Base-by-base conservation (phyloP, 2,113 vertebrate species). In the Melanotaenia duboulayi region DNA sequence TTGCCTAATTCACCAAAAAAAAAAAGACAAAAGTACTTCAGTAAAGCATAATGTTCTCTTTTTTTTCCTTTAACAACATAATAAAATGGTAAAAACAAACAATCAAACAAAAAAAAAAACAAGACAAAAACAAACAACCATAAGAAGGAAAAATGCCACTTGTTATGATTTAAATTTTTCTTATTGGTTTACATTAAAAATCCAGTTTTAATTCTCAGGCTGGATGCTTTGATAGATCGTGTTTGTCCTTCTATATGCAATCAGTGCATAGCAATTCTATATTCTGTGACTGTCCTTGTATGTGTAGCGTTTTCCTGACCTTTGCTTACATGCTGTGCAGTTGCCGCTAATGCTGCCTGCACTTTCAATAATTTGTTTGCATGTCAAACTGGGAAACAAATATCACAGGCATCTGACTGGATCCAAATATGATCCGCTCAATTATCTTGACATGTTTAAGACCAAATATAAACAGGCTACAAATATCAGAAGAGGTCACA, bases 401-500 rank as follows among this genome's bases (percentile, higher is more conserved):
- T 75, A 77, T 76, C 54, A 37, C 79, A 32, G 49, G 46, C 49
- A 24, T 64, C 48, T 52, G 37, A 74, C 78, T 76, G 24, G 81
- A 74, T 77, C 74, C 49, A 78, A 79, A 87, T 81, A 90, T 84
- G 81, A 86, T 71, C 51, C 73, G 67, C 80, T 81, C 82, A 85
- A 89, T 91, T 92, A 90, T 87, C 62, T 65, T 89, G 84, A 89
- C 82, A 87, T 83, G 71, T 84, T 87, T 87, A 81, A 74, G 77
- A 79, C 80, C 82, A 76, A 79, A 87, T 69, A 85, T 82, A 89
- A 90, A 82, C 81, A 82, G 76, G 74, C 78, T 39, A 73, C 81
- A 86, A 86, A 89, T 85, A 87, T 80, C 80, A 74, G 35, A 75
- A 80, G 80, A 86, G 87, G 83, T 90, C 87, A 89, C 37, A 1